phyloP scores from a whole-genome alignment of 2,888 invertebrate species.

The Anaspis maculata region DNA sequence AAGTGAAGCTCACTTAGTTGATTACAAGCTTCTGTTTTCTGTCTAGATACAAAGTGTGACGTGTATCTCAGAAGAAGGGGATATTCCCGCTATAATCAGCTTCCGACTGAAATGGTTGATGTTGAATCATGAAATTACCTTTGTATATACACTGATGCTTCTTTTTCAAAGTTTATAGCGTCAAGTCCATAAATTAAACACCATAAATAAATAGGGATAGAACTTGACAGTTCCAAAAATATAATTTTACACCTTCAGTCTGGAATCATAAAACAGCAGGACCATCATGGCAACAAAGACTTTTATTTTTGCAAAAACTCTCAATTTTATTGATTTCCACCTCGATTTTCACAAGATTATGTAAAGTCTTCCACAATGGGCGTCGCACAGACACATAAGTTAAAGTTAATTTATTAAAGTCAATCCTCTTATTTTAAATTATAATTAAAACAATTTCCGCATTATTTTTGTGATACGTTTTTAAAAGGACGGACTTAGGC shows the following conservation, averaged over 20 bases:
- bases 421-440: too few species aligned
- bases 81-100: constrained; percentile 17
- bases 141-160: constrained; percentile 8
- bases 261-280: too few species aligned
- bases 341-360: too few species aligned
- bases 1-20: constrained; percentile 23
- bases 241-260: constrained; percentile 4
- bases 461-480: too few species aligned
- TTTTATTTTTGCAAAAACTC: too few species aligned
- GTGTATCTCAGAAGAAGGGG: constrained; percentile 19
- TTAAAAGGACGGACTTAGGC: too few species aligned
- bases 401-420: too few species aligned
- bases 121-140: constrained; percentile 15
- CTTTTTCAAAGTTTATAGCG: constrained; percentile 13
- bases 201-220: constrained; percentile 9
- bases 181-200: constrained; percentile 13
- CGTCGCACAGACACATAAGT: too few species aligned
- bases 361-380: too few species aligned
- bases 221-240: constrained; percentile 8
- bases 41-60: constrained; percentile 25
- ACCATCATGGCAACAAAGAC: too few species aligned
- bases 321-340: too few species aligned
- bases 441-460: too few species aligned
- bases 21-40: constrained; percentile 28
- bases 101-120: constrained; percentile 13